phyloP scores from a whole-genome alignment of 2,888 invertebrate species.

The Coleophora deauratella region DNA sequence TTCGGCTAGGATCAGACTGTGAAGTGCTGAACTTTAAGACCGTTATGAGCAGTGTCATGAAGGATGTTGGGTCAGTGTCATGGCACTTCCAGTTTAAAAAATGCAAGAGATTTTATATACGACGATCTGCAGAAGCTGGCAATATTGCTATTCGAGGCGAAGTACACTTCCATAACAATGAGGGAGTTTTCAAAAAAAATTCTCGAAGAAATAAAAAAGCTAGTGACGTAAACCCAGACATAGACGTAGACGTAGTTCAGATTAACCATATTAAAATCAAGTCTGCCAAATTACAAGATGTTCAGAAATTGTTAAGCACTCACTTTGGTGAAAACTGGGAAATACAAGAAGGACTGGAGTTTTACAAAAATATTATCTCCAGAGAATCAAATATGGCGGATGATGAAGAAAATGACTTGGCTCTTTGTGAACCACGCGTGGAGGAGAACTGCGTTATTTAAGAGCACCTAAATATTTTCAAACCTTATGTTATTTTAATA shows the following conservation, averaged over 20 bases:
- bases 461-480: too few relatives aligned
- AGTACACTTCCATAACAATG: background rate
- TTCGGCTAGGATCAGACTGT: background rate
- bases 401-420: too few relatives aligned
- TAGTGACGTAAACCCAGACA: background rate
- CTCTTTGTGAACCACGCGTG: too few relatives aligned
- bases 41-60: background rate
- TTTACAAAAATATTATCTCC: too few relatives aligned
- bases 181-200: background rate
- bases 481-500: too few relatives aligned
- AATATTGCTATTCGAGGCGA: background rate
- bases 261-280: background rate
- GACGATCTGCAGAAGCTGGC: background rate
- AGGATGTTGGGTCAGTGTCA: background rate
- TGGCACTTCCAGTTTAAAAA: constrained; percentile 1
- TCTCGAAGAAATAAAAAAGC: background rate
- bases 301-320: background rate
- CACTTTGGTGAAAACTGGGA: constrained; percentile 1
- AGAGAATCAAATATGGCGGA: too few relatives aligned
- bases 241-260: background rate
- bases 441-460: too few relatives aligned
- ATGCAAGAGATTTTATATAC: background rate
- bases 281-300: background rate
- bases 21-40: background rate
- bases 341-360: background rate